Evolutionary conservation across 2,113 vertebrate genomes (phyloP).

Genomic region (Podarcis muralis): DNA sequence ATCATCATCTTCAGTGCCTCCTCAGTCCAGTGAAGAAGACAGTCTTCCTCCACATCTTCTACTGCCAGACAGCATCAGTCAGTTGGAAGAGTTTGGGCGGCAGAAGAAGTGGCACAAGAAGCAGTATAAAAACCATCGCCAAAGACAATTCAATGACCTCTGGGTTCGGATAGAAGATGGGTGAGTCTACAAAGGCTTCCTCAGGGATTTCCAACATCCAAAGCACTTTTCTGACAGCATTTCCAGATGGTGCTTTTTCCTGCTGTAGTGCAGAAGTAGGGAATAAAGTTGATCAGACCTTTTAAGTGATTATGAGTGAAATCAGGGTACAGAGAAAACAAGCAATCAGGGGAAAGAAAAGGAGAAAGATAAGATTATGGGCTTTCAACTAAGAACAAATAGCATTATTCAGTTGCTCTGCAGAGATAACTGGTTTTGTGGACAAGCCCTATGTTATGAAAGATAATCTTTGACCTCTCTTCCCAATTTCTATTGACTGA

Average conservation of each 20-base stretch:
- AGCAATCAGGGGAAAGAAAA: neutral
- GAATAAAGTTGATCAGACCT: no score
- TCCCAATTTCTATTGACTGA: neutral
- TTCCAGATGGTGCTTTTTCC: neutral
- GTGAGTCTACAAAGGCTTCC: constrained; percentile 72
- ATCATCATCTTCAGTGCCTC: constrained; percentile 55
- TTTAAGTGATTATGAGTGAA: neutral
- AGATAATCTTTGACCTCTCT: neutral
- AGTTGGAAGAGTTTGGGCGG: constrained; percentile 95
- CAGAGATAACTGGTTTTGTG: neutral
- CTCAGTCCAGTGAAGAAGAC: constrained; percentile 80
- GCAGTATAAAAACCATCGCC: constrained; percentile 83
- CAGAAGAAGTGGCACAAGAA: constrained; percentile 91
- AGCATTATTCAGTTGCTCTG: neutral
- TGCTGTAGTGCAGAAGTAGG: neutral
- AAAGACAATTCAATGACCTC: constrained; percentile 94
- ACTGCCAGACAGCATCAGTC: constrained; percentile 94
- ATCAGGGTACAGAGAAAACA: neutral
- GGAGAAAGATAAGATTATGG: neutral
- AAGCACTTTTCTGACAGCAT: neutral
- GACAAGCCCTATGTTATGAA: neutral
- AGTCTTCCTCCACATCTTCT: constrained; percentile 88
- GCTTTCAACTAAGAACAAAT: no score
- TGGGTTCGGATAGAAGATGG: constrained; percentile 97
- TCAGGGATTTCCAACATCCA: neutral